Evolutionary conservation across 2,888 invertebrate species (phyloP), one percentile per base, ranked within the genome.

Genomic region (Dendrolimus houi): DNA sequence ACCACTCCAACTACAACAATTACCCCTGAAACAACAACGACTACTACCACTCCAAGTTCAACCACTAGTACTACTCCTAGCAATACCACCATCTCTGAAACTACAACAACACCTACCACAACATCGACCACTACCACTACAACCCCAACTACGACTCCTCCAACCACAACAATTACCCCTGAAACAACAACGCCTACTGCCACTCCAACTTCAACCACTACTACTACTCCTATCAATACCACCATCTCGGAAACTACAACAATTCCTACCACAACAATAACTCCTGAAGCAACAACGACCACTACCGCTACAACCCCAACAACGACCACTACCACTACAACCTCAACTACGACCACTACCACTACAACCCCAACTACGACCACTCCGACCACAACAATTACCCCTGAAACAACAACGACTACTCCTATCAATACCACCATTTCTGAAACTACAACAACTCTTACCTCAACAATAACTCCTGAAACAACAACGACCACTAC

Each of bases 281-380:
- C 52, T 40, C 58, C 64, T n/a, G 60, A 55, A 54, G 42, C 53
- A 9, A 56, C 40, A 13, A 12, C 55, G 47, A 57, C 56, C 8
- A 52, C 55, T 10, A 55, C 57, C 17, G 53, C 56, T 1, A 52
- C 58, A 13, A 29, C 41, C 0, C 41, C 57, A 10, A 54, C 59
- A 7, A 41, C 54, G 29, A 29, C 55, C 7, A 56, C 58, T 14
- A 56, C 55, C 9, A 17, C 47, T 1, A 55, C 52, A 9, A 29
- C 2, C 53, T 2, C 60, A 41, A 58, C 42, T 12, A 57, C 53
- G 10, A 29, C 57, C 2, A 56, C 60, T 6, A 56, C 60, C 3
- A 47, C 54, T n/a, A 29, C 14, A 40, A 54, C 56, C 17, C 1
- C 14, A 14, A 29, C 54, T 13, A 41, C 56, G 13, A 58, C 62